phyloP scores from a whole-genome alignment of 1,140 invertebrate species.

The Musca domestica region DNA sequence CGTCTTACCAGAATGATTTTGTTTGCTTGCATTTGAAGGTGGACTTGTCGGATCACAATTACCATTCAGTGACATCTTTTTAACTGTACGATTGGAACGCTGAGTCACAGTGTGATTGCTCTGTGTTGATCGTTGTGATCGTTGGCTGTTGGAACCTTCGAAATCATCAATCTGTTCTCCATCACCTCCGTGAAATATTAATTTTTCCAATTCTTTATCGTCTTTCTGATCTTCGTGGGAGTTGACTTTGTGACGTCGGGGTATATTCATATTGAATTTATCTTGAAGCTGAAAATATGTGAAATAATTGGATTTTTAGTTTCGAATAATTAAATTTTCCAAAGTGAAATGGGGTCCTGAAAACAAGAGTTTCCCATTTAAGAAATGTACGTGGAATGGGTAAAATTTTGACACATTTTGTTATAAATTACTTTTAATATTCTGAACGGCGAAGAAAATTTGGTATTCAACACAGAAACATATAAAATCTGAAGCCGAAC shows the following conservation, averaged over 20 bases:
- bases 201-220: slow-evolving; percentile 19
- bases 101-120: neutral
- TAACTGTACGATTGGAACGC: neutral
- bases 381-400: too few species aligned
- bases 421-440: too few species aligned
- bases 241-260: neutral
- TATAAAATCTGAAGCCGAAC: too few species aligned
- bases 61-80: neutral
- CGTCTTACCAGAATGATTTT: neutral
- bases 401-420: too few species aligned
- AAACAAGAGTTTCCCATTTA: too few species aligned
- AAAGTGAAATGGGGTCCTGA: too few species aligned
- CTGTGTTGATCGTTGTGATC: slow-evolving; percentile 16
- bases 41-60: slow-evolving; percentile 2
- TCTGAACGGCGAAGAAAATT: too few species aligned
- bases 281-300: neutral
- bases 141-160: slow-evolving; percentile 5
- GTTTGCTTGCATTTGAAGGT: too few species aligned
- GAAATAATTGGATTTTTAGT: neutral
- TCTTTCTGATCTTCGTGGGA: slow-evolving; percentile 1
- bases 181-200: neutral
- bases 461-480: too few species aligned
- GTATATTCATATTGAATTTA: slow-evolving; percentile 11
- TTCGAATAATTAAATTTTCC: too few species aligned
- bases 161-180: neutral